Conservation (phyloP, 2,113 vertebrate genomes). For the Spea multiplicata region DNA sequence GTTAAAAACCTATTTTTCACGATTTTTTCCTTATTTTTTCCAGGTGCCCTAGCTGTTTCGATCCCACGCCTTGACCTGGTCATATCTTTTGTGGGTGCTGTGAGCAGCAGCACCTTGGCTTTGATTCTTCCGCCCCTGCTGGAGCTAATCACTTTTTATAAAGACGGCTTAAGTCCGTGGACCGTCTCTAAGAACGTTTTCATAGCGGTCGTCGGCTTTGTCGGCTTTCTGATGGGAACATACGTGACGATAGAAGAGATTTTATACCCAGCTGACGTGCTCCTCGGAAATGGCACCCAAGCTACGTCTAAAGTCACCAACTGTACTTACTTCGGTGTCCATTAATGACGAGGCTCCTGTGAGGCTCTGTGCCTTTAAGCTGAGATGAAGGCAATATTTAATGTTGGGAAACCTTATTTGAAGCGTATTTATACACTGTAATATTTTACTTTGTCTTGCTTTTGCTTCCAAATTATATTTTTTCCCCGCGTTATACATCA, state of each 20-base stretch:
- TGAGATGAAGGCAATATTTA: neutral
- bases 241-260: conserved; percentile 83
- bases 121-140: conserved; percentile 80
- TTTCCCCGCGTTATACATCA: neutral
- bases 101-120: conserved; percentile 83
- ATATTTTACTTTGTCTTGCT: neutral
- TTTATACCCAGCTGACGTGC: conserved; percentile 61
- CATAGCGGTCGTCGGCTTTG: conserved; percentile 73
- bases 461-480: neutral
- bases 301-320: conserved; percentile 52
- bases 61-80: conserved; percentile 84
- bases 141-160: conserved; percentile 78
- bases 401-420: neutral
- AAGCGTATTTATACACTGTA: neutral
- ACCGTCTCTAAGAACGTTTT: conserved; percentile 74
- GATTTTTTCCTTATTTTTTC: conserved; percentile 13
- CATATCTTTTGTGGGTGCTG: conserved; percentile 79
- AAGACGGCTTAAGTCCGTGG: conserved; percentile 65
- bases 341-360: neutral
- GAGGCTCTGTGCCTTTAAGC: conserved; percentile 9
- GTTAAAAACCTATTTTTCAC: neutral
- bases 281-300: conserved; percentile 37
- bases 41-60: conserved; percentile 71
- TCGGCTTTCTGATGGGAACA: conserved; percentile 79
- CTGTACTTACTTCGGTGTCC: conserved; percentile 49